Conservation (phyloP, 2,888 invertebrate species). For the Drosophila macrospina region DNA sequence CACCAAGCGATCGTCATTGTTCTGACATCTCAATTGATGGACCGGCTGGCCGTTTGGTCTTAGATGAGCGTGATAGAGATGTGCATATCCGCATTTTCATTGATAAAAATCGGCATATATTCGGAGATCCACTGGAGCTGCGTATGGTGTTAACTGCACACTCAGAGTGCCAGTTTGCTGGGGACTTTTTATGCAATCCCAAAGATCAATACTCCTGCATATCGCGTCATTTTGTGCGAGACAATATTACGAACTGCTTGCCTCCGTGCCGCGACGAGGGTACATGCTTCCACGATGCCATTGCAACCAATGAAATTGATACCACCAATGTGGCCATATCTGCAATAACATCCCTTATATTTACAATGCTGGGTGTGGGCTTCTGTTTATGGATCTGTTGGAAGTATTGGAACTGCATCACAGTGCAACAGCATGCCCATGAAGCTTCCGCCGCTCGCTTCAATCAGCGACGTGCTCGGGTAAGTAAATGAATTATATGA, state of each 20-base stretch:
- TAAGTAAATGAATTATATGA: conserved; percentile 27
- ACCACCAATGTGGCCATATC: conserved; percentile 83
- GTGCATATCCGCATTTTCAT: conserved; percentile 79
- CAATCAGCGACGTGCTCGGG: conserved; percentile 69
- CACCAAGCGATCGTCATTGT: conserved; percentile 82
- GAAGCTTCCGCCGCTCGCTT: conserved; percentile 82
- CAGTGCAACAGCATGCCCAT: conserved; percentile 83
- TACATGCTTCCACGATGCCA: conserved; percentile 81
- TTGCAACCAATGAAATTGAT: conserved; percentile 75
- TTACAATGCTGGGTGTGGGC: conserved; percentile 84
- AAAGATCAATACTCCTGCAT: conserved; percentile 82
- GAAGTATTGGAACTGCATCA: conserved; percentile 85
- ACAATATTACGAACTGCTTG: conserved; percentile 83
- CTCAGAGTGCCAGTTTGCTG: conserved; percentile 79
- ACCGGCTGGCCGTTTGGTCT: conserved; percentile 77
- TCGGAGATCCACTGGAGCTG: conserved; percentile 79
- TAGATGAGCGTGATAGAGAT: conserved; percentile 81
- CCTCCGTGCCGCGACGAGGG: conserved; percentile 83
- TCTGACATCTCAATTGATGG: conserved; percentile 82
- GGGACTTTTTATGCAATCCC: conserved; percentile 81
- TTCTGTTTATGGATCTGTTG: conserved; percentile 84
- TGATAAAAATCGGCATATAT: conserved; percentile 71
- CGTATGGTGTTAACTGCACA: conserved; percentile 83
- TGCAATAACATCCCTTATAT: conserved; percentile 84
- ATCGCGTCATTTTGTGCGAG: conserved; percentile 83